Conservation (phyloP, 2,113 vertebrate species). For the Oxyruncus cristatus region DNA sequence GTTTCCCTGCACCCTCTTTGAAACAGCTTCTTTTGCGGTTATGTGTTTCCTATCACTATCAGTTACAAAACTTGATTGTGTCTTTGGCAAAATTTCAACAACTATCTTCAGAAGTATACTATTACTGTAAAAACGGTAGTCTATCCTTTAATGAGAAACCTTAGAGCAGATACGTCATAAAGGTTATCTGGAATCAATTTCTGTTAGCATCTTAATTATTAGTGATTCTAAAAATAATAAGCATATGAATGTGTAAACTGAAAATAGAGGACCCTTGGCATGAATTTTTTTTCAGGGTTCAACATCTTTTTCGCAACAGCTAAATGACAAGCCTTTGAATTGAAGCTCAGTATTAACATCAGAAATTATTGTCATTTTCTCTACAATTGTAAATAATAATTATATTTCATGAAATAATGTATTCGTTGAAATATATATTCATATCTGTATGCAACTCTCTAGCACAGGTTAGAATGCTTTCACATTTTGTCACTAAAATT, state of each 20-base stretch:
- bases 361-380: neutral
- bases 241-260: neutral
- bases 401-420: neutral
- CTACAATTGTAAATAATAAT: neutral
- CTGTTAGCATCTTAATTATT: neutral
- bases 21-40: neutral
- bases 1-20: neutral
- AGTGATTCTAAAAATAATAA: neutral
- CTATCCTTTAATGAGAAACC: neutral
- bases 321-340: neutral
- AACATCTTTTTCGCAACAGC: neutral
- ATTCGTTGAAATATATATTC: neutral
- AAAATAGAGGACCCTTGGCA: neutral
- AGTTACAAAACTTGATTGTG: neutral
- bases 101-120: neutral
- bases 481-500: neutral
- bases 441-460: neutral
- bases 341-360: neutral
- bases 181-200: neutral
- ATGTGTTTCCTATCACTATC: neutral
- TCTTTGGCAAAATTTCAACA: neutral
- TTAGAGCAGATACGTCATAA: neutral
- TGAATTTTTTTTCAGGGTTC: neutral
- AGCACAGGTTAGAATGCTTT: neutral
- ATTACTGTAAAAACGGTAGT: neutral